phyloP scores from a whole-genome alignment of 2,797 vertebrate genomes.

The Anguilla obscura region DNA sequence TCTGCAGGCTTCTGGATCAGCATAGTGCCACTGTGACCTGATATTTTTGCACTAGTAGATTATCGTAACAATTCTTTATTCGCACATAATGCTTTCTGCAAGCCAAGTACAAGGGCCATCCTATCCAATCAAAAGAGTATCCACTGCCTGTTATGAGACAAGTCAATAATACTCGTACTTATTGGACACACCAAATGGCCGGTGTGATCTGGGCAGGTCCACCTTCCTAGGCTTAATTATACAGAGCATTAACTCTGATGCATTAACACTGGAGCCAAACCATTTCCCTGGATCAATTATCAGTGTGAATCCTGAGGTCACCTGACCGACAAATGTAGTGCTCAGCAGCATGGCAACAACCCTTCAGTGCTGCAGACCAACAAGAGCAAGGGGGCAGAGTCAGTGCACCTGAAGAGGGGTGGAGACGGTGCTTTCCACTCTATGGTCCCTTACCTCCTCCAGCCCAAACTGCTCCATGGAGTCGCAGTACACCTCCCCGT shows the following conservation, averaged over 20 bases:
- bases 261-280: not conserved
- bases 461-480: constrained; percentile 88
- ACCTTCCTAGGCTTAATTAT: not conserved
- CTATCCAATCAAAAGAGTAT: not conserved
- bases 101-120: not conserved
- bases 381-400: not conserved
- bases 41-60: not conserved
- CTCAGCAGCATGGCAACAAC: not conserved
- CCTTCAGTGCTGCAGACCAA: not conserved
- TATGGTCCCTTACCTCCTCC: constrained; percentile 74
- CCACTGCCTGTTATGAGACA: not conserved
- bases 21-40: not conserved
- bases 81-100: not conserved
- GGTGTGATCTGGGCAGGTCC: not conserved
- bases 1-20: not conserved
- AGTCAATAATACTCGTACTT: not conserved
- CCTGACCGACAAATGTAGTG: not conserved
- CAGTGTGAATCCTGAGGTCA: not conserved
- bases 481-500: constrained; percentile 89
- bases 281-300: not conserved
- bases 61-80: not conserved
- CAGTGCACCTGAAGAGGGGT: not conserved
- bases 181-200: not conserved
- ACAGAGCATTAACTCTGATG: not conserved
- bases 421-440: not conserved